Evolutionary conservation across 2,113 vertebrate species (phyloP).

Genomic region (Melanotaenia duboulayi): DNA sequence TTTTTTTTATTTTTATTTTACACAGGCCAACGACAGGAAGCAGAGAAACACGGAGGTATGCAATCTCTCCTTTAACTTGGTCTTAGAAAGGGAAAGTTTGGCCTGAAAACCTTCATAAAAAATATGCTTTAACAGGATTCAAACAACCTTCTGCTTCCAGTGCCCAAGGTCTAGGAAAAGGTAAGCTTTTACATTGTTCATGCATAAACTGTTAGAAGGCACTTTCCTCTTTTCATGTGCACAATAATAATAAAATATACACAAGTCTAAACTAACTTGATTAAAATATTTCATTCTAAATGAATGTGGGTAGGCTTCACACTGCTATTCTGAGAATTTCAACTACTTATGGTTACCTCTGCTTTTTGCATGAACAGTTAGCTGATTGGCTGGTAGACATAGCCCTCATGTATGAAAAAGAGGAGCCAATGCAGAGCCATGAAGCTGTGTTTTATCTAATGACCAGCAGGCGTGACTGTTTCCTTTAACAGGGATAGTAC

Average conservation of each 20-base stretch:
- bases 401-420: background rate
- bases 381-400: background rate
- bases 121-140: background rate
- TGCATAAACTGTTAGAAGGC: no score
- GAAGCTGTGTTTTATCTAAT: no score
- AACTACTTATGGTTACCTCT: background rate
- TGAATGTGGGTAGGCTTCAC: background rate
- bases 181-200: background rate
- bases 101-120: background rate
- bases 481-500: no score
- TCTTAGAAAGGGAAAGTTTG: background rate
- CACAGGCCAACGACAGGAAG: slow-evolving; percentile 60
- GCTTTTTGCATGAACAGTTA: background rate
- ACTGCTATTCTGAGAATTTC: no score
- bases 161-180: background rate
- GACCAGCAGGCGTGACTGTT: no score
- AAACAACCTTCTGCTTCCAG: background rate
- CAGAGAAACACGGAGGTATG: slow-evolving; percentile 14
- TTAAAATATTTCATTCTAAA: slow-evolving; percentile 2
- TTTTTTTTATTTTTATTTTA: slow-evolving; percentile 16
- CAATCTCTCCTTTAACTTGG: background rate
- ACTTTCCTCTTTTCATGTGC: no score
- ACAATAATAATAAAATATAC: no score
- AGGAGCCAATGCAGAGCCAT: background rate
- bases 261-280: no score